phyloP scores from a whole-genome alignment of 1,140 invertebrate species.

The Sesamia nonagrioides region DNA sequence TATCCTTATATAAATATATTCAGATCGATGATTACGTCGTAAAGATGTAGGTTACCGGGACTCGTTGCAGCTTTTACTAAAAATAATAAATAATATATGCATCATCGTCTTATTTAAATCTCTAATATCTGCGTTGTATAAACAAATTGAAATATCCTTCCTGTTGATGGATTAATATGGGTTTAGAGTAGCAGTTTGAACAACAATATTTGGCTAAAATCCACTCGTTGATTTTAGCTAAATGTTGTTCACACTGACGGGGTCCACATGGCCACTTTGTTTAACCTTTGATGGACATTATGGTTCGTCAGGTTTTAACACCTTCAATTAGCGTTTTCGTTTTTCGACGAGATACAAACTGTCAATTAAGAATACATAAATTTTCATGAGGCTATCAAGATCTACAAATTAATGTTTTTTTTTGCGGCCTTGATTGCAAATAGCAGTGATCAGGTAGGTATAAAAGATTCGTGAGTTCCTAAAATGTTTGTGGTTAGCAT shows the following conservation, averaged over 20 bases:
- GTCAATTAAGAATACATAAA: conserved; percentile 38
- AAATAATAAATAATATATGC: conserved; percentile 42
- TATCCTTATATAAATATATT: conserved; percentile 3
- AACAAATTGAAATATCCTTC: conserved; percentile 19
- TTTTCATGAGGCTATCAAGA: conserved; percentile 31
- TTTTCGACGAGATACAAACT: not conserved
- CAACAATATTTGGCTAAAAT: too few relatives aligned
- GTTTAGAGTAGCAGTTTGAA: not conserved
- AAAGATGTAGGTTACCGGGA: conserved; percentile 47
- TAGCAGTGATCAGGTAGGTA: not conserved
- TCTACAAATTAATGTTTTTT: conserved; percentile 30
- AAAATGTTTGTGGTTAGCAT: not conserved
- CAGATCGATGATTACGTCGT: conserved; percentile 45
- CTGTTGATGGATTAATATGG: conserved; percentile 13
- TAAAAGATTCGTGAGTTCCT: not conserved
- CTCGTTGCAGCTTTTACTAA: conserved; percentile 22
- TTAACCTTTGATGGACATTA: not conserved
- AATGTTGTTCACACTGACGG: not conserved
- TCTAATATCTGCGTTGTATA: conserved; percentile 9
- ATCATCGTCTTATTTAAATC: conserved; percentile 13
- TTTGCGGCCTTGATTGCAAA: conserved; percentile 5
- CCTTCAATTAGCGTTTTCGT: not conserved
- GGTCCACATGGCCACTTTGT: not conserved
- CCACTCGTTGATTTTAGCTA: not conserved
- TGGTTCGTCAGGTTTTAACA: not conserved